Conservation (phyloP, 2,888 invertebrate species). For the Eupithecia tripunctaria region DNA sequence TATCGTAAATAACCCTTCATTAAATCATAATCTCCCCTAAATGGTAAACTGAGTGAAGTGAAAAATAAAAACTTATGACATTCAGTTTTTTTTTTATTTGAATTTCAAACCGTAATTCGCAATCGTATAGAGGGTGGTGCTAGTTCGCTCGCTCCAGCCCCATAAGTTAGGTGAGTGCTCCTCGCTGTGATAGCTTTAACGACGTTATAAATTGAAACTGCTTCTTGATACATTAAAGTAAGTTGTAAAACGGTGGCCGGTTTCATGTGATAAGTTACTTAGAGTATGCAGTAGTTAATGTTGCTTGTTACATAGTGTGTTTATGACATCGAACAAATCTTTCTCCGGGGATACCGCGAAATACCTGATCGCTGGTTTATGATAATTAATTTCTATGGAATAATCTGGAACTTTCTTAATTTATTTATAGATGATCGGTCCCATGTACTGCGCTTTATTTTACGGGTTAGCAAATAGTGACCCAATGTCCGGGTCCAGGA, state of each 20-base stretch:
- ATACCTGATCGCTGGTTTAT: no score
- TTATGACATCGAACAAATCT: no score
- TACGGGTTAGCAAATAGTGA: neutral
- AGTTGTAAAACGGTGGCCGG: slow-evolving; percentile 21
- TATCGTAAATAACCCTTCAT: no score
- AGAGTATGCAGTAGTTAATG: neutral
- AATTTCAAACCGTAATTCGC: neutral
- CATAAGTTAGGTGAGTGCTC: slow-evolving; percentile 1
- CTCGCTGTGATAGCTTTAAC: slow-evolving; percentile 49
- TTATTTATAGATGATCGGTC: neutral
- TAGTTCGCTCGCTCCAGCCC: neutral
- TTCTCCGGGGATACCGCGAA: no score
- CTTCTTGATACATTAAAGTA: slow-evolving; percentile 35
- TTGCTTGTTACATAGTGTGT: neutral
- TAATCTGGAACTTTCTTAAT: no score
- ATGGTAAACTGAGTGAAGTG: no score
- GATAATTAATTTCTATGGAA: no score
- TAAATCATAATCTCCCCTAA: no score
- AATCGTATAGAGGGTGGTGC: neutral
- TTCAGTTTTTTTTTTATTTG: neutral
- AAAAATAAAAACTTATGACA: no score
- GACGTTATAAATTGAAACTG: slow-evolving; percentile 45
- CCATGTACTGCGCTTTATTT: neutral
- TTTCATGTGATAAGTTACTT: slow-evolving; percentile 19
- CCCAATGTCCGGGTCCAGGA: no score